Percentiles rank a stretch among this genome's conserved stretches.
These are phyloP conservation scores for Tetranychus urticae DNA, from an alignment of 1,140 invertebrate species.

Conservation along the genomic window DNA sequence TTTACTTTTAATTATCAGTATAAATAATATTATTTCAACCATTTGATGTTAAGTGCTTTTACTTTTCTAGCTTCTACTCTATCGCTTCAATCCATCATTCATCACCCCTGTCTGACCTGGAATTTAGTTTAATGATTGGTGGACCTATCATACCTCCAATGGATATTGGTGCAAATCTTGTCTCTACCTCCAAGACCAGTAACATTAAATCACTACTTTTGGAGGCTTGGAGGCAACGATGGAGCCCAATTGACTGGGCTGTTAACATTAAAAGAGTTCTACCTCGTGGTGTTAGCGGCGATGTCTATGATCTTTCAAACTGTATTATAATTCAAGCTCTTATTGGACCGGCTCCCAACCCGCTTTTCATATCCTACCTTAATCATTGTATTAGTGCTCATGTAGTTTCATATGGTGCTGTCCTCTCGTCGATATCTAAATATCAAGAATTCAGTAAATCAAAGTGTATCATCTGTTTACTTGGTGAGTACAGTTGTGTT, in stretches of 20 bases:
- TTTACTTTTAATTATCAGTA: too few relatives aligned
- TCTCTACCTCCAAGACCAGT: background rate
- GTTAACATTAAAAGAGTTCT: slow-evolving; percentile 61
- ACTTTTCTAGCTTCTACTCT: too few relatives aligned
- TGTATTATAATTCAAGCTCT: slow-evolving; percentile 76
- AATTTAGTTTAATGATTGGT: too few relatives aligned
- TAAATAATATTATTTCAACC: too few relatives aligned
- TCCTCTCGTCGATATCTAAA: slow-evolving; percentile 60
- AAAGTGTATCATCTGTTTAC: slow-evolving; percentile 56
- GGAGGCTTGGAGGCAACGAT: slow-evolving; percentile 72
- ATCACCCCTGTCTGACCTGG: too few relatives aligned
- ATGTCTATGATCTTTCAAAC: slow-evolving; percentile 72
- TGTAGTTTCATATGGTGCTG: slow-evolving; percentile 62
- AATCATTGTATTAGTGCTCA: slow-evolving; percentile 69
- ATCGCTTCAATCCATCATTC: too few relatives aligned
- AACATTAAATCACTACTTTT: slow-evolving; percentile 55
- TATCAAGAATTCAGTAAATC: slow-evolving; percentile 67
- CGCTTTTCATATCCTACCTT: slow-evolving; percentile 65
- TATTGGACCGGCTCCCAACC: slow-evolving; percentile 69
- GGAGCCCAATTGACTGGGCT: slow-evolving; percentile 82
- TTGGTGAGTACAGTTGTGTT: slow-evolving; percentile 28
- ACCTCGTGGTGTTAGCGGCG: slow-evolving; percentile 43
- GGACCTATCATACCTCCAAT: too few relatives aligned
- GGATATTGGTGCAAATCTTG: background rate
- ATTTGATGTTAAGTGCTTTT: too few relatives aligned